A percentile compares a stretch with the other conserved stretches of the same genome.
Evolutionary conservation across 1,140 invertebrate genomes (phyloP).

Genomic region (Asobara japonica): DNA sequence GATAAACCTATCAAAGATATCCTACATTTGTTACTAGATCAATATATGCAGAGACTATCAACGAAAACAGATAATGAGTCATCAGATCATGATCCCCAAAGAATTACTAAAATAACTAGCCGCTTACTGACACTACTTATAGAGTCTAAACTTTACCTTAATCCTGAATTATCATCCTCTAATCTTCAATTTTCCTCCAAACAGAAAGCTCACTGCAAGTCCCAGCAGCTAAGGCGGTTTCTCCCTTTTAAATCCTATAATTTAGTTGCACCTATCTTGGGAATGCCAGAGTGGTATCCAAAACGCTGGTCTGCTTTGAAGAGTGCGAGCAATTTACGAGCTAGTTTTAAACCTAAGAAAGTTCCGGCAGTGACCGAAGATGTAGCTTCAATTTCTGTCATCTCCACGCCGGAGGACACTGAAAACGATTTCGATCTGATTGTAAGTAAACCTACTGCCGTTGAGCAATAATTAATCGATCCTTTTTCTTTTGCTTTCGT

Average conservation of each 20-base stretch:
- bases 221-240: constrained; percentile 45
- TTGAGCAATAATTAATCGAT: no score
- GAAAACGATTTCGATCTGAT: constrained; percentile 32
- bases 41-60: constrained; percentile 43
- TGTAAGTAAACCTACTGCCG: no score
- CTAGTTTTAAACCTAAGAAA: not conserved
- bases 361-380: not conserved
- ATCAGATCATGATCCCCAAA: constrained; percentile 19
- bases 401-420: not conserved
- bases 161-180: constrained; percentile 38
- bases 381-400: not conserved
- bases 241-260: constrained; percentile 51
- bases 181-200: constrained; percentile 45
- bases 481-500: no score
- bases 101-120: constrained; percentile 36
- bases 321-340: constrained; percentile 1
- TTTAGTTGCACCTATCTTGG: constrained; percentile 48
- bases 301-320: constrained; percentile 28
- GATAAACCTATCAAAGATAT: constrained; percentile 31
- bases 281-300: constrained; percentile 41
- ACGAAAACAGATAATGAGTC: not conserved
- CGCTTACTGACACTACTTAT: constrained; percentile 51
- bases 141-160: constrained; percentile 53
- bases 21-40: constrained; percentile 41
- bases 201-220: constrained; percentile 47